Base-by-base conservation (phyloP, 2,113 vertebrate species). In the Lonchura striata region DNA sequence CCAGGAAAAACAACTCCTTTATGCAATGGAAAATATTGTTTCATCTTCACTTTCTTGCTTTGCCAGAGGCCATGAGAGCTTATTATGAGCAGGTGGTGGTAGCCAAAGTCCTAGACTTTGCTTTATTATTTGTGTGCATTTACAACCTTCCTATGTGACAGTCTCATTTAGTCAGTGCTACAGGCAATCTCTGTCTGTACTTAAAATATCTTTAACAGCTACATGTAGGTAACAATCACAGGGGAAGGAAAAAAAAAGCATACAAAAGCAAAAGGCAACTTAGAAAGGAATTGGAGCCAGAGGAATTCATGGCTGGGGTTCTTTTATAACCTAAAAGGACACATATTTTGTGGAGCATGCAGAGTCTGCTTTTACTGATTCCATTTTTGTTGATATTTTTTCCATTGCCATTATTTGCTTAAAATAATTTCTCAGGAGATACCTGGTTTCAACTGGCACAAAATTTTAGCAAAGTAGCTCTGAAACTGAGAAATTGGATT, bases 151-250 rank as follows among this genome's bases (percentile, higher is more conserved):
- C 95, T 94, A 15, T 95, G 93, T 97, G 97, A 95, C 94, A 97
- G 94, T 96, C 91, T 96, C 95, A 97, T 97, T 97, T 97, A 97
- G 91, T 93, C 3, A 5, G 71, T 95, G 96, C 97, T 97, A 94
- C 82, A 93, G 97, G 97, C 97, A 96, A 97, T 97, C 89, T 95
- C 92, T 91, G 57, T 92, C 88, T 96, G 72, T 92, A 93, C 70
- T 97, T 96, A 94, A 97, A 97, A 97, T 97, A 96, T 56, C 86
- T 95, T 91, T 92, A 97, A 90, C 92, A 96, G 88, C 90, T 96
- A 86, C 88, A 94, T 25, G 33, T 59, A 82, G 82, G 71, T 88
- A 96, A 94, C 90, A 94, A 92, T 92, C 94, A 87, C 17, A 13
- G 68, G 71, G 75, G 68, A 84, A 92, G 53, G n/a, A 37, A 80